phyloP scores from a whole-genome alignment of 2,888 invertebrate genomes.

The Dryococelus australis region DNA sequence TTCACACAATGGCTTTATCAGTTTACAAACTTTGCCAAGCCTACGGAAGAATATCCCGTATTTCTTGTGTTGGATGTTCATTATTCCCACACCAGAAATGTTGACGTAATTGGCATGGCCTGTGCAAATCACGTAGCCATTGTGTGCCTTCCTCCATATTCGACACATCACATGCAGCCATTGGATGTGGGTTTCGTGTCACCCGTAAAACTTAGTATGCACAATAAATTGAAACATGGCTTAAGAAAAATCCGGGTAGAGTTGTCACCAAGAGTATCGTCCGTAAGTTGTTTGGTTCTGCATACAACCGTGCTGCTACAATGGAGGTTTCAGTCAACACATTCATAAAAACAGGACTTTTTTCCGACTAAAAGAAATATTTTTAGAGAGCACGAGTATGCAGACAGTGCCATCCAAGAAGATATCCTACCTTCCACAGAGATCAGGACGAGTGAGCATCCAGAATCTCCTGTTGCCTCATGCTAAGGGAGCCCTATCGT shows the following conservation, averaged over 20 bases:
- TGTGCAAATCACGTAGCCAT: no score
- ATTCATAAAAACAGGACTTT: not conserved
- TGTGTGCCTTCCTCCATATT: no score
- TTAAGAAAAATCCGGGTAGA: not conserved
- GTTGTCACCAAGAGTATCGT: not conserved
- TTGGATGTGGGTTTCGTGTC: no score
- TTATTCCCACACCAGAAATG: no score
- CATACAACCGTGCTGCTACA: not conserved
- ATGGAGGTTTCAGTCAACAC: not conserved
- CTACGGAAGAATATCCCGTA: conserved; percentile 1
- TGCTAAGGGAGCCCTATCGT: no score
- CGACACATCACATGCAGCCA: no score
- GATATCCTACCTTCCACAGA: not conserved
- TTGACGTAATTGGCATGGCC: no score
- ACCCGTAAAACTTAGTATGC: not conserved
- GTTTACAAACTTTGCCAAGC: not conserved
- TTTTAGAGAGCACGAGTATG: no score
- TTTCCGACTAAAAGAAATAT: not conserved
- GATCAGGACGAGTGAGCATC: no score
- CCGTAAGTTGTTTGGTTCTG: no score
- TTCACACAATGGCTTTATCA: not conserved
- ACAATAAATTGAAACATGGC: not conserved
- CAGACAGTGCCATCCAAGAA: not conserved
- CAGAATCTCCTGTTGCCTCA: no score
- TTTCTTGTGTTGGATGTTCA: no score